These are phyloP conservation scores for Psilanteris sp. DNA, from an alignment of 1,140 invertebrate species.

Conservation along the genomic window DNA sequence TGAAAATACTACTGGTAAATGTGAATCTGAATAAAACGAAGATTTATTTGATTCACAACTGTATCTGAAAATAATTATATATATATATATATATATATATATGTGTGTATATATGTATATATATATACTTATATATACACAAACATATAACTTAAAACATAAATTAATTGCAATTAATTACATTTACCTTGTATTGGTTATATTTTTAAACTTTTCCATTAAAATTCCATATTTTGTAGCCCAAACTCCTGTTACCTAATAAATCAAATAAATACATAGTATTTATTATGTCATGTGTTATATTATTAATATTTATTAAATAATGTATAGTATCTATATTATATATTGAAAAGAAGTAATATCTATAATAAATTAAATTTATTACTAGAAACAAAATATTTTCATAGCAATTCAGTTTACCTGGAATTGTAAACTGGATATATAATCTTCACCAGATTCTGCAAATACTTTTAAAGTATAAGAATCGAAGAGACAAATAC, in stretches of 20 bases:
- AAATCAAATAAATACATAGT: too few relatives aligned
- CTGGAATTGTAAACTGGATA: slow-evolving; percentile 91
- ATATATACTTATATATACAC: too few relatives aligned
- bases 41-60: slow-evolving; percentile 71
- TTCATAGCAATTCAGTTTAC: too few relatives aligned
- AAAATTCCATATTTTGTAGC: slow-evolving; percentile 88
- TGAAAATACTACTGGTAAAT: slow-evolving; percentile 83
- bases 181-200: slow-evolving; percentile 59
- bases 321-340: too few relatives aligned
- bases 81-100: too few relatives aligned
- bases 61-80: slow-evolving; percentile 57
- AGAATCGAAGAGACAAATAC: slow-evolving; percentile 88
- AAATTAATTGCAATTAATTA: too few relatives aligned
- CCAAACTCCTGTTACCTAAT: slow-evolving; percentile 83
- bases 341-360: slow-evolving; percentile 17
- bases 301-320: too few relatives aligned
- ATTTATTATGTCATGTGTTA: too few relatives aligned
- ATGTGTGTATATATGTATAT: too few relatives aligned
- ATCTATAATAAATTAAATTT: slow-evolving; percentile 4
- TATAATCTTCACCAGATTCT: slow-evolving; percentile 89
- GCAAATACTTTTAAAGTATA: slow-evolving; percentile 89
- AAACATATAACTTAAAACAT: too few relatives aligned
- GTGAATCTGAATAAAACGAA: slow-evolving; percentile 60
- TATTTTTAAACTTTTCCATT: slow-evolving; percentile 83
- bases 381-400: too few relatives aligned